Percentiles rank a stretch among this genome's conserved stretches.
These are phyloP conservation scores for Whitmania pigra DNA, from an alignment of 1,140 invertebrate genomes.

Conservation along the genomic window DNA sequence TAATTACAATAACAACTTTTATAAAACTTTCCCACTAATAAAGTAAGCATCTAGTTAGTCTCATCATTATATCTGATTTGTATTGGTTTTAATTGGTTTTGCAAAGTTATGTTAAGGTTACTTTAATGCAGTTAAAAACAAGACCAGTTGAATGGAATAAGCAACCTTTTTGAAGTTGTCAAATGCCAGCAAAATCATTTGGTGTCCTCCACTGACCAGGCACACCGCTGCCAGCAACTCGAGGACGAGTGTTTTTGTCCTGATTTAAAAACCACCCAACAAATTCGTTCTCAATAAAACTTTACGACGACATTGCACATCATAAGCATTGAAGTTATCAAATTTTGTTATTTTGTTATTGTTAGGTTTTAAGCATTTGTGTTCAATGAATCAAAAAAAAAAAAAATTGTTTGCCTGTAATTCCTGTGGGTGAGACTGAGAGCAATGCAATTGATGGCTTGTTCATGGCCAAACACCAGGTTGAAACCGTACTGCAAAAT, in stretches of 20 bases:
- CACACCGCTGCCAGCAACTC: conserved; percentile 83
- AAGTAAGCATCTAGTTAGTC: too few species aligned
- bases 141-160: conserved; percentile 10
- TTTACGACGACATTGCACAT: too few species aligned
- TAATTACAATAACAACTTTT: neutral
- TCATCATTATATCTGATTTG: too few species aligned
- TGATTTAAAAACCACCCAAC: conserved; percentile 35
- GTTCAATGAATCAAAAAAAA: too few species aligned
- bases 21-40: too few species aligned
- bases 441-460: conserved; percentile 97
- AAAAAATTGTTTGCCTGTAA: conserved; percentile 50
- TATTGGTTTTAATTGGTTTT: too few species aligned
- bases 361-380: too few species aligned
- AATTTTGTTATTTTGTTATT: too few species aligned
- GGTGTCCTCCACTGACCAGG: conserved; percentile 91
- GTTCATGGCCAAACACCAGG: conserved; percentile 90
- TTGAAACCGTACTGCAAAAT: conserved; percentile 84
- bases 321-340: too few species aligned
- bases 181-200: conserved; percentile 90
- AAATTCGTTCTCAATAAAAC: neutral
- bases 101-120: too few species aligned
- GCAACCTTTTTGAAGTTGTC: conserved; percentile 90
- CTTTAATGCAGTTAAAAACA: too few species aligned
- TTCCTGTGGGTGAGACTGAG: conserved; percentile 91
- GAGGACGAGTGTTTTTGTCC: conserved; percentile 89